These are phyloP conservation scores for Chondrosia reniformis DNA, from an alignment of 37 sponge, comb jelly and placozoan genomes.

Conservation along the genomic window DNA sequence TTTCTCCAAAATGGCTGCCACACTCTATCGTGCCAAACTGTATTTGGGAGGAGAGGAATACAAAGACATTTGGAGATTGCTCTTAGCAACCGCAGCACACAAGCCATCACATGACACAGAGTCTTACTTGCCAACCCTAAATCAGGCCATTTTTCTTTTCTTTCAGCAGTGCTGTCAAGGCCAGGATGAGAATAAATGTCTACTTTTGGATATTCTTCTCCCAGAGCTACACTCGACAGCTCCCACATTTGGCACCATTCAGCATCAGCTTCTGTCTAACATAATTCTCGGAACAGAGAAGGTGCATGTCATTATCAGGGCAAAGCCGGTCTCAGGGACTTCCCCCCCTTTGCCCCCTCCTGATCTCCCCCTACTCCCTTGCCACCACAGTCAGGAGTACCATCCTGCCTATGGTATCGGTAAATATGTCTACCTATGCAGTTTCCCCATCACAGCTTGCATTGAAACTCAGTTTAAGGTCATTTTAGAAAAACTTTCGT, in stretches of 20 bases:
- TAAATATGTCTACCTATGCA: background rate
- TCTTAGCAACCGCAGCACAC: background rate
- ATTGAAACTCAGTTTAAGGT: background rate
- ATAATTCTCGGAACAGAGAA: constrained; percentile 48
- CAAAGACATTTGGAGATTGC: constrained; percentile 25
- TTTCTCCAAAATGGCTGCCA: constrained; percentile 41
- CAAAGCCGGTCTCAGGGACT: background rate
- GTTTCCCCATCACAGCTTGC: background rate
- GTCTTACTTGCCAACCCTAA: background rate
- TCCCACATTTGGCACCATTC: constrained; percentile 45
- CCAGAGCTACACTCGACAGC: background rate
- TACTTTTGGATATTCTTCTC: constrained; percentile 36
- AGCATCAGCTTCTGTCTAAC: constrained; percentile 43
- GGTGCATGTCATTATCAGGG: constrained; percentile 38
- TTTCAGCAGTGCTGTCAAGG: constrained; percentile 31
- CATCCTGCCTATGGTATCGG: constrained; percentile 56
- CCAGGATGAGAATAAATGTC: constrained; percentile 30
- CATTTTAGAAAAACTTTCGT: background rate
- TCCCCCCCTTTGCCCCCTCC: background rate
- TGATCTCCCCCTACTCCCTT: constrained; percentile 31
- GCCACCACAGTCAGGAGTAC: constrained; percentile 37
- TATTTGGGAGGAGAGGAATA: constrained; percentile 22
- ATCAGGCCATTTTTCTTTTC: constrained; percentile 27
- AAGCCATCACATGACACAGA: background rate
- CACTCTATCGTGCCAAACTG: constrained; percentile 30